phyloP scores from a whole-genome alignment of 1,140 invertebrate genomes.

The Drosophila watanabei region DNA sequence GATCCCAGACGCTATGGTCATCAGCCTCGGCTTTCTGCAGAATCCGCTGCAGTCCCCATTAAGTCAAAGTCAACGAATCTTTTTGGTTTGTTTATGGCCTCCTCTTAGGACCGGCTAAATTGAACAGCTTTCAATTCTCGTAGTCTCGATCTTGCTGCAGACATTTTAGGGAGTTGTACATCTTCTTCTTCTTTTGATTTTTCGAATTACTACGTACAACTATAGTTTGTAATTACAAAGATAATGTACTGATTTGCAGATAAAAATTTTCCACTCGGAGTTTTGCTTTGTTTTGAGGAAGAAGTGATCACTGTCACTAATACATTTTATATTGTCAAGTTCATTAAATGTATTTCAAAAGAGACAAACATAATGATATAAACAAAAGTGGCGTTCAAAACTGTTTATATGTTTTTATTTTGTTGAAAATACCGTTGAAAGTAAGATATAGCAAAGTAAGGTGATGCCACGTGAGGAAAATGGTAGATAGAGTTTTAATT shows the following conservation, averaged over 20 bases:
- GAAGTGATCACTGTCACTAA: not conserved
- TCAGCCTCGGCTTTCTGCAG: slow-evolving; percentile 67
- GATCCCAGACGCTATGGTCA: slow-evolving; percentile 64
- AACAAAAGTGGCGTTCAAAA: not conserved
- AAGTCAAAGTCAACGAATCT: slow-evolving; percentile 53
- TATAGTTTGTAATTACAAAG: not conserved
- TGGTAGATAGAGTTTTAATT: no score
- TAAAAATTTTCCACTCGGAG: not conserved
- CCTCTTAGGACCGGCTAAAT: slow-evolving; percentile 5
- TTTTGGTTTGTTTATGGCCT: slow-evolving; percentile 7
- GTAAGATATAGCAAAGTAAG: not conserved
- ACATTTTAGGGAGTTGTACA: not conserved
- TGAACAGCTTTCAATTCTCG: slow-evolving; percentile 4
- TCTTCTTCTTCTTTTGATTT: not conserved
- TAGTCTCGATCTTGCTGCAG: not conserved
- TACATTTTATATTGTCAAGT: not conserved
- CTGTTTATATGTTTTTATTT: not conserved
- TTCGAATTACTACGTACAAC: not conserved
- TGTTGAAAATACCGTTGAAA: not conserved
- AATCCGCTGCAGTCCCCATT: slow-evolving; percentile 68
- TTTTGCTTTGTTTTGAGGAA: not conserved
- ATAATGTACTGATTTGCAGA: not conserved
- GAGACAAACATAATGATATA: not conserved
- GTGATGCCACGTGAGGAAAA: not conserved
- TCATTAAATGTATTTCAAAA: not conserved